A percentile compares a stretch with the other conserved stretches of the same genome.
Conservation (phyloP, 2,888 invertebrate genomes). For the Coenonympha glycerion region DNA sequence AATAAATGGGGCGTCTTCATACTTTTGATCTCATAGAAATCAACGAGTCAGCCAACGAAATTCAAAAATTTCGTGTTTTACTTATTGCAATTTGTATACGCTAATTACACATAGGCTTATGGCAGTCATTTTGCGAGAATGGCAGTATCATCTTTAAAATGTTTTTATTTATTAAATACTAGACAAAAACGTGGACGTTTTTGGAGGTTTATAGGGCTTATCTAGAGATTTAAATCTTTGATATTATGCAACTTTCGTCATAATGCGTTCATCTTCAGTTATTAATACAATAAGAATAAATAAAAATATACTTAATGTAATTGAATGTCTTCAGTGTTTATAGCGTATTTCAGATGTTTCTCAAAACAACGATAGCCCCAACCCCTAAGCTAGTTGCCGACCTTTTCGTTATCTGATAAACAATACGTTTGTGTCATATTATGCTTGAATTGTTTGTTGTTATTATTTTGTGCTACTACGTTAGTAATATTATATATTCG, state of each 20-base stretch:
- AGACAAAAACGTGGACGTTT: no score
- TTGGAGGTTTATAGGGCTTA: no score
- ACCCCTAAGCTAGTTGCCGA: constrained; percentile 12
- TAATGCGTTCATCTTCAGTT: background rate
- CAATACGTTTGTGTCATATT: constrained; percentile 1
- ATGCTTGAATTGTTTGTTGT: constrained; percentile 19
- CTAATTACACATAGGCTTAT: no score
- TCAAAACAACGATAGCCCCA: constrained; percentile 8
- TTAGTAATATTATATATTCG: background rate
- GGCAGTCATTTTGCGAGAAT: no score
- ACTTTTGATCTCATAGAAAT: no score
- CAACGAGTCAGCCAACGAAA: no score
- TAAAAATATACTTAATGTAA: background rate
- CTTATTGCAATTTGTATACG: no score
- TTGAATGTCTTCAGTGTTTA: background rate
- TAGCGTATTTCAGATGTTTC: constrained; percentile 17
- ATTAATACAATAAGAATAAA: background rate
- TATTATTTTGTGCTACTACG: constrained; percentile 8
- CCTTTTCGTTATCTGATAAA: constrained; percentile 13
- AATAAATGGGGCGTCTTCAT: no score
- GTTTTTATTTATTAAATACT: no score
- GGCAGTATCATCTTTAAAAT: no score
- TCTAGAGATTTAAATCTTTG: no score
- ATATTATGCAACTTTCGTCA: background rate
- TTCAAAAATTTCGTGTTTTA: no score